Base-by-base conservation (phyloP, 2,113 vertebrate genomes). In the Anarrhichthys ocellatus region DNA sequence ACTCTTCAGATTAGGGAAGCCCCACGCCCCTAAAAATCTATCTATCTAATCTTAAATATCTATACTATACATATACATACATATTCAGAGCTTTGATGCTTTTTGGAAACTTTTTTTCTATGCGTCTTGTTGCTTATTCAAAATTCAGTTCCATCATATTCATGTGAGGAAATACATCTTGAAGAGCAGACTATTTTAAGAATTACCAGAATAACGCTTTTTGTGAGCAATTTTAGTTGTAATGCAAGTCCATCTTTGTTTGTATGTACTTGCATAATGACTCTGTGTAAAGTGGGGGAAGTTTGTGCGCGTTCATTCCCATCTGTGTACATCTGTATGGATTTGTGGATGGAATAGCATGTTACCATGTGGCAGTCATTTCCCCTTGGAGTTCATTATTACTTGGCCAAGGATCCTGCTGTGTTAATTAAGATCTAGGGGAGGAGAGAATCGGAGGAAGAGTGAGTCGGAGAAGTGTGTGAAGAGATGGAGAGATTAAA, bases 341-440 rank as follows among this genome's bases (percentile, higher is more conserved):
- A 65, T 75, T 18, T 65, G 44, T 69, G 38, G 20, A 56, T 65
- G n/a, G 29, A 58, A 78, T 59, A 32, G 22, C 10, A 27, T 59
- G 32, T 65, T 66, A 3, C 15, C 75, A 63, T 73, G 79, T 77
- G 67, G 52, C 52, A 58, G 71, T 59, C 17, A 18, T 70, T 62
- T 67, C 34, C 72, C 67, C 52, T 20, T 58, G 73, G 62, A 80
- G 42, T 85, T 87, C 82, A 81, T 91, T 84, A 75, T 77, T 73
- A 61, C 38, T 73, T n/a, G 18, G 48, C 44, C 52, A 62, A 73
- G 36, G 62, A 67, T 81, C 78, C 70, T 66, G 67, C 46, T 72
- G 68, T 76, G 58, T 70, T 87, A 87, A 91, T 88, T 87, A 86
- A 73, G 61, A 89, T 83, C 75, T 63, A 85, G 63, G 52, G 59